A percentile compares a stretch with the other conserved stretches of the same genome.
phyloP scores from a whole-genome alignment of 2,888 invertebrate genomes.

The Yponomeuta cagnagella region DNA sequence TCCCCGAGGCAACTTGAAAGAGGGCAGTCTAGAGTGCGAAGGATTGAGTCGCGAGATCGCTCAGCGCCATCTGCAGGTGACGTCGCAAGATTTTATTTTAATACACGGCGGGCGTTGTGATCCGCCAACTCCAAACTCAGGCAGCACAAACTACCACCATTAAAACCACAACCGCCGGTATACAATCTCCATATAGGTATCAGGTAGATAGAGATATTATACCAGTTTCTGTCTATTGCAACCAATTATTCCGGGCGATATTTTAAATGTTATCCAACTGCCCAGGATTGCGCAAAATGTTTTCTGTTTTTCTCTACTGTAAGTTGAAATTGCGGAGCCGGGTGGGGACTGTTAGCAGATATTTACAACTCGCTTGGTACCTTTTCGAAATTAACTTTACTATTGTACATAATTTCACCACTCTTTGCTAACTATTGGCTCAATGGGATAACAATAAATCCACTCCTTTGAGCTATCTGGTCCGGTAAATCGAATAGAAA shows the following conservation, averaged over 20 bases:
- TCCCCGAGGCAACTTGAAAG: constrained; percentile 37
- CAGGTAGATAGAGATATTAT: background rate
- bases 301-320: background rate
- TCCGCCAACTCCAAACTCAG: background rate
- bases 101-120: constrained; percentile 28
- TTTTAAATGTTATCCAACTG: background rate
- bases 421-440: background rate
- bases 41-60: constrained; percentile 31
- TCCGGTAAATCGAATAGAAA: background rate
- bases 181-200: background rate
- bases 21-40: constrained; percentile 39
- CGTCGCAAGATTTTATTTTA: constrained; percentile 40
- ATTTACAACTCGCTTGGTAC: background rate
- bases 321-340: background rate
- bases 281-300: background rate
- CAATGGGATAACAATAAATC: background rate
- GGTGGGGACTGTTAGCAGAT: background rate
- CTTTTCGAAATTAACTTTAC: background rate
- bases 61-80: constrained; percentile 40
- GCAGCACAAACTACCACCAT: background rate
- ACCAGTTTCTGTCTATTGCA: background rate
- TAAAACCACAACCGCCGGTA: background rate
- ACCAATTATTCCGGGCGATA: background rate
- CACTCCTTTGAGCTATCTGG: background rate
- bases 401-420: background rate